Evolutionary conservation across 2,797 vertebrate species (phyloP).

Genomic region (Crocidura indochinensis): DNA sequence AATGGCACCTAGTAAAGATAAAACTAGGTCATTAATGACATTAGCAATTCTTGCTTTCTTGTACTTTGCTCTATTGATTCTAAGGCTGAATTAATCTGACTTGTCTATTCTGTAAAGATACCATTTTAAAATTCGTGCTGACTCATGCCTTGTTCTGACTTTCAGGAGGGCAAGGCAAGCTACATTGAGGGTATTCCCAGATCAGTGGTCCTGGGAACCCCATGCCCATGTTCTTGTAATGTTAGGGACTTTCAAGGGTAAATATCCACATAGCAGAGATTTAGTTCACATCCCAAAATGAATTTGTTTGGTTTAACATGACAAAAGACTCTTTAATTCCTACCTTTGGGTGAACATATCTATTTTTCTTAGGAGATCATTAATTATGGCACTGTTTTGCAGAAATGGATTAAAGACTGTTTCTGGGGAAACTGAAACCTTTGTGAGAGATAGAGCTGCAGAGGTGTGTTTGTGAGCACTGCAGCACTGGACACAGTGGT

Average conservation of each 20-base stretch:
- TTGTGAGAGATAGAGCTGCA: neutral
- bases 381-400: neutral
- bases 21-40: constrained; percentile 1
- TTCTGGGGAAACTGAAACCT: neutral
- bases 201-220: neutral
- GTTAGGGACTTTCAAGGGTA: constrained; percentile 74
- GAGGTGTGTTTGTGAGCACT: neutral
- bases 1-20: neutral
- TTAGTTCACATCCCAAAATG: neutral
- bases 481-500: no score
- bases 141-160: constrained; percentile 64
- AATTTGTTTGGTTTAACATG: neutral
- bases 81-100: constrained; percentile 14
- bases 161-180: neutral
- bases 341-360: neutral
- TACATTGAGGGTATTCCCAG: neutral
- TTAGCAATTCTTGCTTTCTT: constrained; percentile 32
- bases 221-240: constrained; percentile 38
- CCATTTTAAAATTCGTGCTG: constrained; percentile 69
- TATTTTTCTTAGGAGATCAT: neutral
- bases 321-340: constrained; percentile 7
- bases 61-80: constrained; percentile 58
- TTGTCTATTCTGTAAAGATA: constrained; percentile 74
- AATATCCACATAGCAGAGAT: constrained; percentile 36
- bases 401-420: neutral